Percentiles rank a stretch among this genome's conserved stretches.
Evolutionary conservation across 1,140 invertebrate genomes (phyloP).

Genomic region (Tetranychus urticae): DNA sequence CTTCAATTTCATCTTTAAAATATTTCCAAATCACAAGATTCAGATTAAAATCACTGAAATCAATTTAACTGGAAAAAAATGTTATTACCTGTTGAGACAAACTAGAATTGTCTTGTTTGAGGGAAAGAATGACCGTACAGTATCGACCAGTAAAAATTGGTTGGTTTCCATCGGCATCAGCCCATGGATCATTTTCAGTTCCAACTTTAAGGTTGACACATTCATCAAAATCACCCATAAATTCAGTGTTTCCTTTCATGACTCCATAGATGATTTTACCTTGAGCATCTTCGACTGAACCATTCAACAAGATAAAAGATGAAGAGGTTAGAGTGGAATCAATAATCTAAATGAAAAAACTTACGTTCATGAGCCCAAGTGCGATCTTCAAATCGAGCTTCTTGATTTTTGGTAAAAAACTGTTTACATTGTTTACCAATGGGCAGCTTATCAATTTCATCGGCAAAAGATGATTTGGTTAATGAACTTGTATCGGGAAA

Average conservation of each 20-base stretch:
- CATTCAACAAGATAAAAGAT: background rate
- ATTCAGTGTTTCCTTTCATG: background rate
- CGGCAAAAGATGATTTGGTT: background rate
- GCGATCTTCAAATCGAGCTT: background rate
- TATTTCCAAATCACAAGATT: too few species aligned
- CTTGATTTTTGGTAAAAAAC: background rate
- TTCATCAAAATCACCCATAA: background rate
- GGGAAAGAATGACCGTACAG: background rate
- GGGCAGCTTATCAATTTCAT: background rate
- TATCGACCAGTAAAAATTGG: background rate
- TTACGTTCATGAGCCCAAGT: background rate
- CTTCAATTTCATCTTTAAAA: too few species aligned
- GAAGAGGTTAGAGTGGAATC: background rate
- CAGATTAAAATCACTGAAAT: too few species aligned
- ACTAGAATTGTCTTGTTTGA: too few species aligned
- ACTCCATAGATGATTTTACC: background rate
- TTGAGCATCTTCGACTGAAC: background rate
- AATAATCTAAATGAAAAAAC: background rate
- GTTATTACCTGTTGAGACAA: too few species aligned
- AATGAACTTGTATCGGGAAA: background rate
- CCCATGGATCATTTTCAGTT: background rate
- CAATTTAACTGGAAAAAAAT: too few species aligned
- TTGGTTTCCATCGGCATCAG: background rate
- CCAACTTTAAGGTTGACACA: background rate
- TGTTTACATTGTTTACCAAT: background rate